Evolutionary conservation across 2,888 invertebrate species (phyloP), one percentile per base, ranked within the genome.

Genomic region (Ferdinandea cuprea): DNA sequence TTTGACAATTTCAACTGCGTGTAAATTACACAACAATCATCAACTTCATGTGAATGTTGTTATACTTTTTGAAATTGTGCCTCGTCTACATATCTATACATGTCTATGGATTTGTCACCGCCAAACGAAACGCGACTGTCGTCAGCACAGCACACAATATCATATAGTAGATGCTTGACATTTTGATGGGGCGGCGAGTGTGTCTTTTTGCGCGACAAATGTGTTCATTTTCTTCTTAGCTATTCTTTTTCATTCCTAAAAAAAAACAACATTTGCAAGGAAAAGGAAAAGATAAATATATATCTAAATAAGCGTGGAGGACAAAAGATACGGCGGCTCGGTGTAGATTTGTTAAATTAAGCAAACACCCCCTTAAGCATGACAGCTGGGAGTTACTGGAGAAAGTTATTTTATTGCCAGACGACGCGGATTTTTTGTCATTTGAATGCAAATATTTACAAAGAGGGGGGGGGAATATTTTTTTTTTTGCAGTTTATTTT

Each of bases 1-100:
- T 78, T 78, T 72, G 72, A 71, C 78, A 78, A 78, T 65, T 66
- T 65, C 72, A 59, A 78, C 52, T 78, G 72, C 44, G 72, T 78
- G 78, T 72, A 78, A 78, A 78, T 78, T 78, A 78, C 77, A 35
- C 40, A 35, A 66, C 72, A 58, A 65, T 65, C 56, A 56, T 46
- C 56, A 63, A 35, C 48, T 48, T 46, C 35, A 19, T 21, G 46
- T 63, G 46, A 35, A 63, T 15, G 44, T 30, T 15, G 44, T 30
- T 44, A 44, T 44, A 58, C 25, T 40, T 19, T 44, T 9, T n/a
- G 19, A 44, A 17, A 8, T 15, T 11, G 19, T 19, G 6, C 19
- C 44, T 44, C 17, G 6, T 44, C 44, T 44, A 3, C 4, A 11
- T 9, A n/a, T 44, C n/a, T 59, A 28, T 13, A 17, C 42, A 19